Base-by-base conservation (phyloP, 2,797 vertebrate species). In the Telmatherina bonti region DNA sequence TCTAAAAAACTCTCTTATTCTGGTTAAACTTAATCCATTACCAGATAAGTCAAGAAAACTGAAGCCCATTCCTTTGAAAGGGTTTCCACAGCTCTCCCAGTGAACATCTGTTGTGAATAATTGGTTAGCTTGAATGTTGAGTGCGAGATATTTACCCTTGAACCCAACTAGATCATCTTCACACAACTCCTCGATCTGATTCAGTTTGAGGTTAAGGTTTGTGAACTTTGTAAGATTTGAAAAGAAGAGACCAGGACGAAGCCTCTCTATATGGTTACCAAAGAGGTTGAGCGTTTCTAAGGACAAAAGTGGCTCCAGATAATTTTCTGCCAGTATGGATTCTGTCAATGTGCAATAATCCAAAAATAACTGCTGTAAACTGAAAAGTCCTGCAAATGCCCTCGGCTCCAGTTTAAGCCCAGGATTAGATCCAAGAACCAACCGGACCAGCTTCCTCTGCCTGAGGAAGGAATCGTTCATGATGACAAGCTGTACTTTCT, bases 211-310 rank as follows among this genome's bases (percentile, higher is more conserved):
- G 41, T 93, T 73, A 13, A 98, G 66, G 0, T 68, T 27, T 3
- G 83, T 80, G 35, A 99, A 89, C 35, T 76, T 86, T 22, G 52
- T 89, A 64, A 97, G 78, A 13, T 86, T 91, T 59, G 35, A 60
- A 82, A 98, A 99, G 33, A 95, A 95, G 2, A 77, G 77, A 35
- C 94, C 94, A 4, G 96, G 95, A 5, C 12, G 70, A 63, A 97
- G 86, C 68, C 69, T 92, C 0, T 0, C 33, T 38, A 98, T 94
- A 1, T 72, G 0, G 36, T 98, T 98, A 0, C 0, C 51, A 1
- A 52, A 86, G 18, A 97, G 93, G 49, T 95, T 51, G 27, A 98
- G 69, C 5, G 1, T 82, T 82, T 93, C 81, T 60, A 99, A 80
- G 0, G 93, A 96, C 43, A 16, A 54, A 52, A 97, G 90, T n/a